Evolutionary conservation across 2,113 vertebrate species (phyloP).

Genomic region (Hemiprocne comata): DNA sequence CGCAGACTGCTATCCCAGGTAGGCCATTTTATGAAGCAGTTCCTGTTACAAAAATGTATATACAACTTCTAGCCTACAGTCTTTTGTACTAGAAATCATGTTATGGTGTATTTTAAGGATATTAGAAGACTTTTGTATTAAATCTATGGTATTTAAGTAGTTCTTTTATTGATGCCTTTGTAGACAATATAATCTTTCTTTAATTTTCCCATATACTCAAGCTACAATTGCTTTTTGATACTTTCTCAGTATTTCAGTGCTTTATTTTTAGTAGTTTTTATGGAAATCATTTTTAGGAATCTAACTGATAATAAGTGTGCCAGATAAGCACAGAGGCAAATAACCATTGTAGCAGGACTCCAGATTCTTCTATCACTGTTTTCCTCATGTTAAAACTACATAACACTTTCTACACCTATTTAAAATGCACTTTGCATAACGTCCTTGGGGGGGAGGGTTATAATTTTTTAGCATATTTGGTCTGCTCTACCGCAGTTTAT

Average conservation of each 20-base stretch:
- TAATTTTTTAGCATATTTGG: neutral
- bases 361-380: neutral
- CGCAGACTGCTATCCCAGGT: neutral
- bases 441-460: neutral
- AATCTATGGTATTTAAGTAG: neutral
- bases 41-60: neutral
- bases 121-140: neutral
- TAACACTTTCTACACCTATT: neutral
- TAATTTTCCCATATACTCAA: neutral
- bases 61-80: neutral
- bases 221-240: neutral
- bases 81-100: neutral
- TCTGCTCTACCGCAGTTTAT: neutral
- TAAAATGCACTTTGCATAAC: neutral
- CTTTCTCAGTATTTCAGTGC: neutral
- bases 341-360: neutral
- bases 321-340: neutral
- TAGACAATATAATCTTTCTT: neutral
- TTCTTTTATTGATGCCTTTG: neutral
- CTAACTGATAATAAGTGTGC: neutral
- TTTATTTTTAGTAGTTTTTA: neutral
- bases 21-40: neutral
- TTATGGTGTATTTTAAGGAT: neutral
- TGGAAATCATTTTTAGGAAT: neutral
- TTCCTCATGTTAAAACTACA: neutral